These are phyloP conservation scores for Neolamprologus tretocephalus DNA, from an alignment of 2,113 vertebrate species.

Conservation along the genomic window DNA sequence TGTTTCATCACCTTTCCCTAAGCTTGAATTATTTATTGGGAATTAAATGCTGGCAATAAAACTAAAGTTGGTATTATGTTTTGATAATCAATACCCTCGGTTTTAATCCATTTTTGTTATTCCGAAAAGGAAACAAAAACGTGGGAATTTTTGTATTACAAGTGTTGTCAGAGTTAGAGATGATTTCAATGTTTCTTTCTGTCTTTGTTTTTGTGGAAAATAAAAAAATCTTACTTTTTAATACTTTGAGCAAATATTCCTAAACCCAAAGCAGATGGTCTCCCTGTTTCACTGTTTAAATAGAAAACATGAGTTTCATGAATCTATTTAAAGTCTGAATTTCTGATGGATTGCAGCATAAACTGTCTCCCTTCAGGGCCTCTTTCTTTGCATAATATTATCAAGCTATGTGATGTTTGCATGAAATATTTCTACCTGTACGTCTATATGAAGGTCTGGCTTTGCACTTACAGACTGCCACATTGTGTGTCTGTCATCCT, in stretches of 20 bases:
- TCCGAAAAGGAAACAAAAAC: not conserved
- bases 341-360: not conserved
- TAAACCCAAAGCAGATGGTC: not conserved
- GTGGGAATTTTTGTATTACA: not conserved
- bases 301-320: not conserved
- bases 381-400: not conserved
- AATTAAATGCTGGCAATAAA: not conserved
- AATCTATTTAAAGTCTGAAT: not conserved
- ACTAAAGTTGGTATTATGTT: not conserved
- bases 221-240: not conserved
- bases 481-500: constrained; percentile 23
- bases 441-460: not conserved
- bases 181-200: not conserved
- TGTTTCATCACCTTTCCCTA: not conserved
- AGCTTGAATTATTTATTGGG: not conserved
- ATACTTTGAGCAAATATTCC: not conserved
- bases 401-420: not conserved
- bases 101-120: not conserved
- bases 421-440: not conserved
- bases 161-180: not conserved
- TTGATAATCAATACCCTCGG: not conserved
- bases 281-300: constrained; percentile 8
- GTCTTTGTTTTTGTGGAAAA: not conserved
- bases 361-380: not conserved
- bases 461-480: not conserved